These are phyloP conservation scores for Hirtodrosophila trivittata DNA, from an alignment of 2,888 invertebrate genomes.

Conservation along the genomic window DNA sequence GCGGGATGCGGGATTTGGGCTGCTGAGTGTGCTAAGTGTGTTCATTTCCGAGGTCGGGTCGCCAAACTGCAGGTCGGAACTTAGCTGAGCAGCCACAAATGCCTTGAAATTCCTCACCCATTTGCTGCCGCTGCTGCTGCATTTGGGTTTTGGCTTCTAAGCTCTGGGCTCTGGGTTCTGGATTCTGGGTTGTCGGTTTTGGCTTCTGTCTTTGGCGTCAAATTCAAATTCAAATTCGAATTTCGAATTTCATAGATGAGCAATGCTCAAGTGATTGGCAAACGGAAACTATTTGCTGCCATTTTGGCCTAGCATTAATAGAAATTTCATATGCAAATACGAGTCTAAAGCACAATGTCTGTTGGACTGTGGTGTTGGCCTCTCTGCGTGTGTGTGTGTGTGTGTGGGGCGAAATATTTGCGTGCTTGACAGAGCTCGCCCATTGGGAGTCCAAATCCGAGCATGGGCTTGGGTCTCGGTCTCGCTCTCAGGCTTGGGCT, in stretches of 20 bases:
- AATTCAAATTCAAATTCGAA: slow-evolving; percentile 44
- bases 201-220: slow-evolving; percentile 53
- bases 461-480: background rate
- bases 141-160: slow-evolving; percentile 20
- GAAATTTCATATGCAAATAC: slow-evolving; percentile 74
- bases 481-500: slow-evolving; percentile 12
- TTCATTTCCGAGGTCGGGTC: slow-evolving; percentile 70
- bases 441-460: slow-evolving; percentile 5
- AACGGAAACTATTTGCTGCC: slow-evolving; percentile 78
- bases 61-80: slow-evolving; percentile 25
- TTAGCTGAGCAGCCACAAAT: slow-evolving; percentile 28
- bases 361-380: slow-evolving; percentile 1
- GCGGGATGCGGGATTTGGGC: background rate
- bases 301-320: slow-evolving; percentile 69
- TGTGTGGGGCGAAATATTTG: slow-evolving; percentile 54
- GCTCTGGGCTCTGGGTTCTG: background rate
- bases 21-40: slow-evolving; percentile 41
- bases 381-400: slow-evolving; percentile 19
- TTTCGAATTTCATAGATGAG: slow-evolving; percentile 43
- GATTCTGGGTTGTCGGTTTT: background rate
- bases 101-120: slow-evolving; percentile 54
- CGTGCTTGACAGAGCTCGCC: slow-evolving; percentile 53
- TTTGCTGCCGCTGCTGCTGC: slow-evolving; percentile 22
- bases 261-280: slow-evolving; percentile 58
- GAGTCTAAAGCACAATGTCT: slow-evolving; percentile 33